A percentile compares a stretch with the other conserved stretches of the same genome.
phyloP scores from a whole-genome alignment of 2,113 vertebrate species.

The Chlamydotis undulata region DNA sequence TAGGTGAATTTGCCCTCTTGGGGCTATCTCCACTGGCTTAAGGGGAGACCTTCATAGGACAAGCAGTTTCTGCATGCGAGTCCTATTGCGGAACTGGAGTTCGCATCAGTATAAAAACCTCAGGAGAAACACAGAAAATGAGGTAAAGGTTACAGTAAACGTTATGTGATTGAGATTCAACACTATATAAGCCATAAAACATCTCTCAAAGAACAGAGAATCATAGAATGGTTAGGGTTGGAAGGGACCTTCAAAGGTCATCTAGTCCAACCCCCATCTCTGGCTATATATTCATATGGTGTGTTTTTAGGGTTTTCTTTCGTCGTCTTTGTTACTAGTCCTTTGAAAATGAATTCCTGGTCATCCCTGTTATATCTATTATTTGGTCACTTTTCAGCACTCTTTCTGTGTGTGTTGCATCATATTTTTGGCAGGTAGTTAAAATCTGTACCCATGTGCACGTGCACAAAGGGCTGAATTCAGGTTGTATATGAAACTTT shows the following conservation, averaged over 20 bases:
- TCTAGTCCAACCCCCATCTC: no score
- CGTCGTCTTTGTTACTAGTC: not conserved
- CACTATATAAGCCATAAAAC: not conserved
- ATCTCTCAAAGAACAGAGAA: not conserved
- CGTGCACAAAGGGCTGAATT: not conserved
- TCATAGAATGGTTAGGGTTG: no score
- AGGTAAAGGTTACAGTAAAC: not conserved
- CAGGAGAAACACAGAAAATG: not conserved
- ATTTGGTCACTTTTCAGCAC: not conserved
- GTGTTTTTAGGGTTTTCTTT: not conserved
- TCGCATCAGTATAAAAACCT: rapidly evolving
- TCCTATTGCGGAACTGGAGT: not conserved
- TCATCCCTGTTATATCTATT: not conserved
- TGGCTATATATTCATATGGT: not conserved
- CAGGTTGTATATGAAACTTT: not conserved
- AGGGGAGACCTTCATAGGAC: not conserved
- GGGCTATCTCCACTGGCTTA: not conserved
- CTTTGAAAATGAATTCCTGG: not conserved
- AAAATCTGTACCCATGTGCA: not conserved
- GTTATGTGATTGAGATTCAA: no score
- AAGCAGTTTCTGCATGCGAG: rapidly evolving
- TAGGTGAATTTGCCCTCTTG: not conserved
- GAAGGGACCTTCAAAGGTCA: no score
- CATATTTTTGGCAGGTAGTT: not conserved
- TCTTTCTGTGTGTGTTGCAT: rapidly evolving